phyloP scores from a whole-genome alignment of 1,140 invertebrate genomes.

The Elysia chlorotica region DNA sequence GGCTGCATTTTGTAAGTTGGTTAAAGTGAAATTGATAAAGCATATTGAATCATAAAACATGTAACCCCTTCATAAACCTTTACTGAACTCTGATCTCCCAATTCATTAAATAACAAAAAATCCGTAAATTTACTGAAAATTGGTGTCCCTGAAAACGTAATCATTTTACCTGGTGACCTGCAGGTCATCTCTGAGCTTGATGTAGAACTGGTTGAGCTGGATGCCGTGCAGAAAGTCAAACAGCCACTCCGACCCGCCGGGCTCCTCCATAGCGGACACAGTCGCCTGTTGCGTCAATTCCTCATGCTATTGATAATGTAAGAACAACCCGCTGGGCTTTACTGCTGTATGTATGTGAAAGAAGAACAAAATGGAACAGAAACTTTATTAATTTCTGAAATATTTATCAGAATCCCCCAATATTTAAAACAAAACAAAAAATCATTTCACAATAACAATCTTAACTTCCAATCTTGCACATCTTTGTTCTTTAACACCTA shows the following conservation, averaged over 20 bases:
- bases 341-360: no score
- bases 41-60: neutral
- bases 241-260: constrained; percentile 71
- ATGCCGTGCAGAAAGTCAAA: constrained; percentile 85
- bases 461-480: no score
- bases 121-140: neutral
- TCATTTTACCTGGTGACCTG: constrained; percentile 68
- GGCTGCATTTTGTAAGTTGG: no score
- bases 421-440: neutral
- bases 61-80: neutral
- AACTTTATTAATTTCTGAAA: neutral
- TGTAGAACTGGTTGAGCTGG: constrained; percentile 90
- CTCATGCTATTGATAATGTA: no score
- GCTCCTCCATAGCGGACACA: constrained; percentile 8
- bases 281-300: neutral
- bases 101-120: neutral
- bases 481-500: no score
- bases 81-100: neutral
- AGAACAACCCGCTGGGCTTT: no score
- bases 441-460: no score
- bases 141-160: neutral
- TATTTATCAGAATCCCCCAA: neutral
- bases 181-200: constrained; percentile 87
- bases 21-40: neutral
- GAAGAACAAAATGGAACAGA: neutral